Percentiles rank a stretch among this genome's conserved stretches.
Evolutionary conservation across 2,888 invertebrate genomes (phyloP).

Genomic region (Pteria penguin): DNA sequence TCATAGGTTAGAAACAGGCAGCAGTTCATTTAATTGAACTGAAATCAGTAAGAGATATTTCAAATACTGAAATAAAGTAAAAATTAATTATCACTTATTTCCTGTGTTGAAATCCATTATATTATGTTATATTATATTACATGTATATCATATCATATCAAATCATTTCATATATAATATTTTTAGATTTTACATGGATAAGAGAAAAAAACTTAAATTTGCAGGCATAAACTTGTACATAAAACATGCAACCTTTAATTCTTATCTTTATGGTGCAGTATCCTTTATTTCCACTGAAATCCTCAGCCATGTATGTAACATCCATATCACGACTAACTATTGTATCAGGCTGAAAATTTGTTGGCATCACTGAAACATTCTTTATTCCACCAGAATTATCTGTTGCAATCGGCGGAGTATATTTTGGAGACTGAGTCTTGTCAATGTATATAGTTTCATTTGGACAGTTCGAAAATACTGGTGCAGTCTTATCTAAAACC

Average conservation of each 20-base stretch:
- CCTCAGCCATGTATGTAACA: slow-evolving; percentile 28
- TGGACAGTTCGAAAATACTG: slow-evolving; percentile 47
- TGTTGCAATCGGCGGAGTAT: slow-evolving; percentile 27
- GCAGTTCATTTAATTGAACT: too few species aligned
- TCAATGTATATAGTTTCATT: slow-evolving; percentile 28
- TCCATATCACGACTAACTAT: slow-evolving; percentile 14
- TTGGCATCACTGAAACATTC: slow-evolving; percentile 9
- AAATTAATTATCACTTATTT: background rate
- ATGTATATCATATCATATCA: too few species aligned
- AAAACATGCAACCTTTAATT: too few species aligned
- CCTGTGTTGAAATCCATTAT: background rate
- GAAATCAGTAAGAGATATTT: too few species aligned
- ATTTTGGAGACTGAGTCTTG: slow-evolving; percentile 18
- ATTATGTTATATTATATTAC: too few species aligned
- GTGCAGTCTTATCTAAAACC: slow-evolving; percentile 46
- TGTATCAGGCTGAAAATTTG: slow-evolving; percentile 5
- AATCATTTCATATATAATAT: too few species aligned
- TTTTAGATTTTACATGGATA: too few species aligned
- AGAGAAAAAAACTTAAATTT: too few species aligned
- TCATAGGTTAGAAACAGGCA: too few species aligned
- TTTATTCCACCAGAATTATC: slow-evolving; percentile 55
- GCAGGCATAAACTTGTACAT: too few species aligned
- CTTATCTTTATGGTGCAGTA: slow-evolving; percentile 29
- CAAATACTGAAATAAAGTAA: background rate
- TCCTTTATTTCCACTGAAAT: slow-evolving; percentile 29